A percentile compares a stretch with the other conserved stretches of the same genome.
phyloP scores from a whole-genome alignment of 2,113 vertebrate genomes.

The Cygnus atratus region DNA sequence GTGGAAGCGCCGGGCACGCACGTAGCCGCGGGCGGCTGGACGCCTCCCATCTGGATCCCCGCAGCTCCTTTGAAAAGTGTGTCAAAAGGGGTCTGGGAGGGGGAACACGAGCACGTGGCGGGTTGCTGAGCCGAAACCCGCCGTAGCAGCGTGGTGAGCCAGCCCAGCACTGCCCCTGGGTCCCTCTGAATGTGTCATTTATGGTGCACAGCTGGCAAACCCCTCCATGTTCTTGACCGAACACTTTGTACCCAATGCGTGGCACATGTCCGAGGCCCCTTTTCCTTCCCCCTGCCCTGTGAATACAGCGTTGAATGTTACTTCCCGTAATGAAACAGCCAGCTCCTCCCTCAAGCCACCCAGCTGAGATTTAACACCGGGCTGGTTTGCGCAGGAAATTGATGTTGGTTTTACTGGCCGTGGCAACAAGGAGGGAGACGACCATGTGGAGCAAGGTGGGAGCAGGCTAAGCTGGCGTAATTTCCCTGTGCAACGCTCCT shows the following conservation, averaged over 20 bases:
- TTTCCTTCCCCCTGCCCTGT: not conserved
- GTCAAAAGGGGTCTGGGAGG: slow-evolving; percentile 8
- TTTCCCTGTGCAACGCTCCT: not conserved
- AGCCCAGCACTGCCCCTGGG: rapidly evolving
- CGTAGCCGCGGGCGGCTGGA: not conserved
- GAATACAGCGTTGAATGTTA: too few species aligned
- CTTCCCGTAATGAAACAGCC: not conserved
- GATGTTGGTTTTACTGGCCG: too few species aligned
- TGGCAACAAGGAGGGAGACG: not conserved
- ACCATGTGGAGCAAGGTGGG: not conserved
- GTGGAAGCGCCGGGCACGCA: not conserved
- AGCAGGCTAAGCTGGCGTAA: not conserved
- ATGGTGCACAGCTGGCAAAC: not conserved
- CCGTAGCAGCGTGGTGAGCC: rapidly evolving
- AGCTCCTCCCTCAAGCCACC: not conserved
- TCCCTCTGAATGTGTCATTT: not conserved
- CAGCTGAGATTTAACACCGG: not conserved
- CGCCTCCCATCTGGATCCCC: slow-evolving; percentile 46
- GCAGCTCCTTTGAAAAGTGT: not conserved
- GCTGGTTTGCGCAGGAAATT: not conserved
- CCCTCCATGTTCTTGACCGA: not conserved
- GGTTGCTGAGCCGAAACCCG: not conserved
- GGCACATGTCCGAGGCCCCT: not conserved
- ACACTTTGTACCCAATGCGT: not conserved
- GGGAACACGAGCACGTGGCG: slow-evolving; percentile 13